Conservation (phyloP, 2,888 invertebrate genomes). For the Phytoseiulus persimilis region DNA sequence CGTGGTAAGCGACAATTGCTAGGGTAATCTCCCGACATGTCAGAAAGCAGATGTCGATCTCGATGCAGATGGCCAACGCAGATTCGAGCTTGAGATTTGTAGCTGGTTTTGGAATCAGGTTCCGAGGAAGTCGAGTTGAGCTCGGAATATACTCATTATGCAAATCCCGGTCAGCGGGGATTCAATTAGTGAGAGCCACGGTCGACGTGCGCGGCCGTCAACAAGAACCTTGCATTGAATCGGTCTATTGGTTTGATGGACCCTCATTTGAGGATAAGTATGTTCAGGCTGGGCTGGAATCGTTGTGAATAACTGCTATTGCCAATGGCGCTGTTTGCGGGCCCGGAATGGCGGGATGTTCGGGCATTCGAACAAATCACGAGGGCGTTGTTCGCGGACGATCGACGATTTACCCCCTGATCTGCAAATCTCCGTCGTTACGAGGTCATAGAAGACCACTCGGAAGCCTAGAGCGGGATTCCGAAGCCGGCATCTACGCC, state of each 20-base stretch:
- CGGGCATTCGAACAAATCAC: too few species aligned
- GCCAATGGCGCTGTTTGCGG: too few species aligned
- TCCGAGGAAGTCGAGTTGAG: not conserved
- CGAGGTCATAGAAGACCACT: too few species aligned
- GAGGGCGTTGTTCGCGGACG: too few species aligned
- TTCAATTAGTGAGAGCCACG: not conserved
- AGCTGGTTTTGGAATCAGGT: not conserved
- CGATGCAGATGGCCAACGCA: not conserved
- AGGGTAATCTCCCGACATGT: not conserved
- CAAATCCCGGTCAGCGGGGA: not conserved
- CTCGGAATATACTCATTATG: not conserved
- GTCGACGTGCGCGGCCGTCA: not conserved
- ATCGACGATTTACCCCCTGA: too few species aligned
- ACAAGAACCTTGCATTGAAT: not conserved
- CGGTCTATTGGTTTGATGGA: not conserved
- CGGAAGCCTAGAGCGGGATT: too few species aligned
- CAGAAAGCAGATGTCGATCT: not conserved
- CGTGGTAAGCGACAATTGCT: not conserved
- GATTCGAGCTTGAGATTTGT: not conserved
- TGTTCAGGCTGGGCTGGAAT: too few species aligned
- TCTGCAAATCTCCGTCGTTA: too few species aligned
- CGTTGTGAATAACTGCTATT: too few species aligned
- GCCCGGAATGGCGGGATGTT: too few species aligned
- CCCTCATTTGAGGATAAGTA: not conserved
- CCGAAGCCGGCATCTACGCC: too few species aligned